Evolutionary conservation across 2,888 invertebrate species (phyloP).

Genomic region (Morinoia aosen): DNA sequence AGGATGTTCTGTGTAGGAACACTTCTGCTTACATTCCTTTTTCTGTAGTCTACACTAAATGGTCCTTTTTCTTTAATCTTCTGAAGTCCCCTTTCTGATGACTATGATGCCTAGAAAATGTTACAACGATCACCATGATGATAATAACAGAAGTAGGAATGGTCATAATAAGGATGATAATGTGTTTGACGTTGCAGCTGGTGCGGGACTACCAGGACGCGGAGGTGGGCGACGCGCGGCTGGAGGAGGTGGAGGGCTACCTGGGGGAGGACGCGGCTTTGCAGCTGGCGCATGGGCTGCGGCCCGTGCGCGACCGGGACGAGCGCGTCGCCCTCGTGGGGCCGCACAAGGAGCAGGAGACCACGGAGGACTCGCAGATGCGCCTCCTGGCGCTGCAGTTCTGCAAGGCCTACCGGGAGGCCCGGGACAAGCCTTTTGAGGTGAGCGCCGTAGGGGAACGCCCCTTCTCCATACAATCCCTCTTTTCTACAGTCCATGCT

Average conservation of each 20-base stretch:
- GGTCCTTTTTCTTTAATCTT: too few relatives aligned
- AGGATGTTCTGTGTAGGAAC: too few relatives aligned
- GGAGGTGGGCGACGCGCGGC: conserved; percentile 24
- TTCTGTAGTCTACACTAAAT: too few relatives aligned
- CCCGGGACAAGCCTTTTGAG: neutral
- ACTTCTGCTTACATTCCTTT: too few relatives aligned
- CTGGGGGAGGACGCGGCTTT: neutral
- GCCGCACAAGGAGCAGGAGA: conserved; percentile 16
- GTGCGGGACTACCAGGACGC: conserved; percentile 18
- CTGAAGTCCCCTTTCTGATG: too few relatives aligned
- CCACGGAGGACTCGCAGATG: neutral
- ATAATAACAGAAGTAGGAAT: too few relatives aligned
- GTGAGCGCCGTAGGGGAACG: neutral
- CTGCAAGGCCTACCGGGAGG: neutral
- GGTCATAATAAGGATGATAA: too few relatives aligned
- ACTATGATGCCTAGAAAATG: too few relatives aligned
- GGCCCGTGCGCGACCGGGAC: neutral
- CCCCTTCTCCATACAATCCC: neutral
- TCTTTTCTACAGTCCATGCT: neutral
- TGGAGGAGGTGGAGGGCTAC: conserved; percentile 33
- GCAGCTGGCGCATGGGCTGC: neutral
- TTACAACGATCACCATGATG: too few relatives aligned
- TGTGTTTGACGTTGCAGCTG: neutral
- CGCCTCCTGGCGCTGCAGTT: conserved; percentile 2
- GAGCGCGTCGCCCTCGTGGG: conserved; percentile 29